Evolutionary conservation across 1,140 invertebrate genomes (phyloP).

Genomic region (Cherax quadricarinatus): DNA sequence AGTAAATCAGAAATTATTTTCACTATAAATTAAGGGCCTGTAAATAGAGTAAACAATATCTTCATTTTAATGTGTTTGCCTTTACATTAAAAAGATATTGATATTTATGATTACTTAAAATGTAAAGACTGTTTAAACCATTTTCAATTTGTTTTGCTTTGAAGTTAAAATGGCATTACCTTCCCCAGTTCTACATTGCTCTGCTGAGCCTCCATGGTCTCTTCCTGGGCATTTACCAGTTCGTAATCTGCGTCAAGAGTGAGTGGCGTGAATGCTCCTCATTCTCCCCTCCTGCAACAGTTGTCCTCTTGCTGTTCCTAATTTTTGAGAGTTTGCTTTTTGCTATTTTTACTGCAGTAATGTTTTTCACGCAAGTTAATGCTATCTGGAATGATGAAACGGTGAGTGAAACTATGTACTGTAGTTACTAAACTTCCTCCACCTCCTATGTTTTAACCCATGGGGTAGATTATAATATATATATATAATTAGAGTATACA

Average conservation of each 20-base stretch:
- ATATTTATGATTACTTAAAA: no score
- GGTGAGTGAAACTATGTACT: constrained; percentile 79
- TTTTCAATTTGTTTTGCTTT: not conserved
- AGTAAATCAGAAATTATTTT: no score
- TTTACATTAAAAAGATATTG: no score
- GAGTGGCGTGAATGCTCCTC: constrained; percentile 97
- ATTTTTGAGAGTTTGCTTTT: constrained; percentile 98
- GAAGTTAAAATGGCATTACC: not conserved
- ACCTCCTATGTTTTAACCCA: no score
- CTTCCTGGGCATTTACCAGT: constrained; percentile 94
- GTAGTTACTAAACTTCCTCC: no score
- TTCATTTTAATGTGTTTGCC: no score
- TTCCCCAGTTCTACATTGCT: constrained; percentile 97
- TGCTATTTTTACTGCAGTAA: constrained; percentile 98
- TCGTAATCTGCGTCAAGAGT: constrained; percentile 93
- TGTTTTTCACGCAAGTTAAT: constrained; percentile 97
- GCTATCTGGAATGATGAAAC: constrained; percentile 99
- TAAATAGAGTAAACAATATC: no score
- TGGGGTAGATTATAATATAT: no score
- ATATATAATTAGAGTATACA: no score
- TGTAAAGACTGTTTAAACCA: not conserved
- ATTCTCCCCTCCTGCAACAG: constrained; percentile 96
- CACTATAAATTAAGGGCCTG: no score
- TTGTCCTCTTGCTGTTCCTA: constrained; percentile 95
- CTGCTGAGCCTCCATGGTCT: constrained; percentile 96